These are phyloP conservation scores for Mesoclemmys tuberculata DNA, from an alignment of 2,113 vertebrate species.

Conservation along the genomic window DNA sequence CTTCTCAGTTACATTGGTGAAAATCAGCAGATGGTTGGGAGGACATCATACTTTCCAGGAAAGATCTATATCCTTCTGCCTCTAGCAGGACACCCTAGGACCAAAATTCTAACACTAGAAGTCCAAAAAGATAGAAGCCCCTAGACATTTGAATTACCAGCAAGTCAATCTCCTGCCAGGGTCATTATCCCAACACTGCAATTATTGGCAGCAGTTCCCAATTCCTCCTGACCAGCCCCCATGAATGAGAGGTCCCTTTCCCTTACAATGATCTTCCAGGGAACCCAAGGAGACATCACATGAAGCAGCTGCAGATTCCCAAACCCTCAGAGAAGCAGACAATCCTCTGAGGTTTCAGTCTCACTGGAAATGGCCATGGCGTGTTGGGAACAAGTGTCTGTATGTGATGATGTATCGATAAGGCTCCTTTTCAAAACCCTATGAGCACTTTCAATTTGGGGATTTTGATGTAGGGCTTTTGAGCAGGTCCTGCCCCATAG, in stretches of 20 bases:
- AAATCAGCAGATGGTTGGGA: background rate
- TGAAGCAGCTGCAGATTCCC: background rate
- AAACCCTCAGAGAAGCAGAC: background rate
- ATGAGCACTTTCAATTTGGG: background rate
- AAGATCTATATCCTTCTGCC: background rate
- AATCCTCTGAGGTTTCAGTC: background rate
- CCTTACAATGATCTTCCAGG: background rate
- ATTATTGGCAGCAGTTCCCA: too few species aligned
- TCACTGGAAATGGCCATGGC: background rate
- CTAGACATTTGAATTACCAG: background rate
- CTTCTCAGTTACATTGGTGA: background rate
- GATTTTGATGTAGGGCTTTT: background rate
- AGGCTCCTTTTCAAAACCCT: too few species aligned
- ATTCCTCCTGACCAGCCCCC: background rate
- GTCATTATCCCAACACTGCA: background rate
- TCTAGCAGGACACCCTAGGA: background rate
- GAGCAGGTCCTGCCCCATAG: background rate
- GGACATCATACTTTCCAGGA: background rate
- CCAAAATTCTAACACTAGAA: background rate
- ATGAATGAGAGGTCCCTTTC: background rate
- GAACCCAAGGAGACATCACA: background rate
- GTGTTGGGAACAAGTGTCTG: background rate
- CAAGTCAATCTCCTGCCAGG: background rate
- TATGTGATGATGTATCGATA: too few species aligned
- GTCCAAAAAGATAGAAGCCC: background rate